These are phyloP conservation scores for Rana temporaria DNA, from an alignment of 2,113 vertebrate genomes.

Conservation along the genomic window DNA sequence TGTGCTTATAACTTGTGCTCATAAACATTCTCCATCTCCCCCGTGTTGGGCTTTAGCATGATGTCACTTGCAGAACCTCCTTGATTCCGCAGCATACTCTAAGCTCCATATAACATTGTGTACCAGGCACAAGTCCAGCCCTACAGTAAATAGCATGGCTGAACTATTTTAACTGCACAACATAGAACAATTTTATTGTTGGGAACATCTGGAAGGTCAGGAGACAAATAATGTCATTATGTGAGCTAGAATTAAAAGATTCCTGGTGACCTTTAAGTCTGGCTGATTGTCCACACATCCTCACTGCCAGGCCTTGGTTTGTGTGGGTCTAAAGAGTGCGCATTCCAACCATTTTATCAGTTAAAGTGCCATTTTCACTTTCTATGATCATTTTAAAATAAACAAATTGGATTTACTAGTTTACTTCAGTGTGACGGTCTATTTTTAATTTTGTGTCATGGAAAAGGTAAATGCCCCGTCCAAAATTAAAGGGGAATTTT, in stretches of 20 bases:
- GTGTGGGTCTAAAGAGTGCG: neutral
- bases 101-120: neutral
- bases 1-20: too few relatives aligned
- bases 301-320: neutral
- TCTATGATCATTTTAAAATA: neutral
- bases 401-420: constrained; percentile 4
- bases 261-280: constrained; percentile 10
- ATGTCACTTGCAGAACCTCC: neutral
- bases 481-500: neutral
- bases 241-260: neutral
- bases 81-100: neutral
- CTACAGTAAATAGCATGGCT: neutral
- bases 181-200: neutral
- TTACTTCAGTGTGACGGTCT: neutral
- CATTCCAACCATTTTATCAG: constrained; percentile 28
- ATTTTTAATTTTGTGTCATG: neutral
- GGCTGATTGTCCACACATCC: neutral
- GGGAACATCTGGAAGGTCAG: constrained; percentile 5
- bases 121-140: neutral
- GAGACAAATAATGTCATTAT: constrained; percentile 2
- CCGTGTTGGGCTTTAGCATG: neutral
- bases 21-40: neutral
- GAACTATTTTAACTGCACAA: neutral
- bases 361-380: neutral
- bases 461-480: neutral